These are phyloP conservation scores for Apodemia duryi DNA, from an alignment of 2,888 invertebrate species.

Conservation along the genomic window DNA sequence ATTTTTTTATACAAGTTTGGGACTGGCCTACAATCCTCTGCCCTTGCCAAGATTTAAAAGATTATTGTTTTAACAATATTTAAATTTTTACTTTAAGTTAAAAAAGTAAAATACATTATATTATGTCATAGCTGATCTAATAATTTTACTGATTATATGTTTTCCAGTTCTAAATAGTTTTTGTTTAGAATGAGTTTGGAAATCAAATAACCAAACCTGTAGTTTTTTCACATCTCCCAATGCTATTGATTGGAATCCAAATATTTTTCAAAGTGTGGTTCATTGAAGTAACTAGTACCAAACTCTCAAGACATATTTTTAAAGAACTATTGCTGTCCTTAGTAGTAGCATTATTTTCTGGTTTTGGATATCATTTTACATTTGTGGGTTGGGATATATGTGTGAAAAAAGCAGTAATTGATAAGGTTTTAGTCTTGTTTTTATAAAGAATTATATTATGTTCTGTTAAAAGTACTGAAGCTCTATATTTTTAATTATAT, in stretches of 20 bases:
- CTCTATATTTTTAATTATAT: slow-evolving; percentile 4
- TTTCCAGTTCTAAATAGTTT: too few species aligned
- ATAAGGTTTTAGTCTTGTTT: slow-evolving; percentile 30
- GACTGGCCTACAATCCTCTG: too few species aligned
- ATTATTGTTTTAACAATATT: too few species aligned
- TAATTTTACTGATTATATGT: too few species aligned
- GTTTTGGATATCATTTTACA: slow-evolving; percentile 96
- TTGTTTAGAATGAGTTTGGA: slow-evolving; percentile 51
- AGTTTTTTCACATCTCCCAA: slow-evolving; percentile 94
- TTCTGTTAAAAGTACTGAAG: slow-evolving; percentile 8
- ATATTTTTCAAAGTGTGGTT: slow-evolving; percentile 99
- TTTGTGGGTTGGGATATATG: slow-evolving; percentile 98
- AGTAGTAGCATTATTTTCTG: slow-evolving; percentile 96
- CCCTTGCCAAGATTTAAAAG: too few species aligned
- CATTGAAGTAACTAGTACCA: slow-evolving; percentile 96
- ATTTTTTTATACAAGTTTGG: too few species aligned
- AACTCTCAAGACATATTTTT: slow-evolving; percentile 89
- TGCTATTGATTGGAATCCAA: slow-evolving; percentile 95
- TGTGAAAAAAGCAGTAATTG: slow-evolving; percentile 73
- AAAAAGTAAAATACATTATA: too few species aligned
- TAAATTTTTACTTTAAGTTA: too few species aligned
- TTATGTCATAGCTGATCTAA: too few species aligned
- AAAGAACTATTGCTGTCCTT: slow-evolving; percentile 93
- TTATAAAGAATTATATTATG: not conserved
- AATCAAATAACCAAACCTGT: slow-evolving; percentile 92